Percentiles rank a stretch among this genome's conserved stretches.
Conservation (phyloP, 2,888 invertebrate species). For the Tipula unca region DNA sequence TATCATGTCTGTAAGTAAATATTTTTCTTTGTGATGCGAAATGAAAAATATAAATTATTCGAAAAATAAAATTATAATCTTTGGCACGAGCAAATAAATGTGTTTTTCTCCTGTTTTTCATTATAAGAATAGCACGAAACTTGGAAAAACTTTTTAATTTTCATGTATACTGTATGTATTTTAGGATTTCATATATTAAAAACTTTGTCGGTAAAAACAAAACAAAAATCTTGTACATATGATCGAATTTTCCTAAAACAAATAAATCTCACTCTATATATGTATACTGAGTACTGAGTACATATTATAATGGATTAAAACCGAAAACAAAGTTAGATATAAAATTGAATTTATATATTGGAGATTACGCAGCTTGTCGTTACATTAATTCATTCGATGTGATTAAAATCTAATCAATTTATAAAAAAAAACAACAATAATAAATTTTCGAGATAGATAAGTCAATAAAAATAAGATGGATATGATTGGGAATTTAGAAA, state of each 20-base stretch:
- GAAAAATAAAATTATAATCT: neutral
- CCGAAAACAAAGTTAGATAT: neutral
- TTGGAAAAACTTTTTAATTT: neutral
- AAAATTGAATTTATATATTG: neutral
- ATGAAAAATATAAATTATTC: neutral
- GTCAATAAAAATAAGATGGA: neutral
- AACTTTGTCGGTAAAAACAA: neutral
- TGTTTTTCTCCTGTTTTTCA: neutral
- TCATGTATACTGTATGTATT: neutral
- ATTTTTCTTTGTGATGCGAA: neutral
- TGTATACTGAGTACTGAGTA: neutral
- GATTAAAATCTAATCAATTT: conserved; percentile 14
- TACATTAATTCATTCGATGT: neutral
- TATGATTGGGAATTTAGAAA: neutral
- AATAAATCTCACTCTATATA: neutral
- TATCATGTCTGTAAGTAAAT: neutral
- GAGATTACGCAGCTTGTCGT: neutral
- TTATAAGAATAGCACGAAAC: neutral
- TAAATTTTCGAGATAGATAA: neutral
- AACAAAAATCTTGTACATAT: neutral
- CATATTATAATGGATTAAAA: neutral
- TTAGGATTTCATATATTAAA: neutral
- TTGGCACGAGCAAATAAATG: neutral
- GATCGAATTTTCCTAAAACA: neutral
- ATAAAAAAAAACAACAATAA: neutral